phyloP scores from a whole-genome alignment of 1,140 invertebrate genomes.

The Bradysia coprophila region DNA sequence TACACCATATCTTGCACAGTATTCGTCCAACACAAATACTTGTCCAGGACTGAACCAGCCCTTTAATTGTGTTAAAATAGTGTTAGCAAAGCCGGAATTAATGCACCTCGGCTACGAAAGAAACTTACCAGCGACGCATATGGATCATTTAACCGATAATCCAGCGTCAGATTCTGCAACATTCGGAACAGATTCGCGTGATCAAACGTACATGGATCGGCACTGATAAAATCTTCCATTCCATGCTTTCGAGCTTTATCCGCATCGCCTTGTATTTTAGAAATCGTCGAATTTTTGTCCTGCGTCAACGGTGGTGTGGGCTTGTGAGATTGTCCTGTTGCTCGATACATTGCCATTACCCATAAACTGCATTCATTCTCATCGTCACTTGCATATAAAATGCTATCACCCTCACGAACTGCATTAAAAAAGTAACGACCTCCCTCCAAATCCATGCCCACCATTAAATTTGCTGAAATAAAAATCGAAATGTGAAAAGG shows the following conservation, averaged over 20 bases:
- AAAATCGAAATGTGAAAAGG: conserved; percentile 14
- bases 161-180: conserved; percentile 81
- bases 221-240: conserved; percentile 97
- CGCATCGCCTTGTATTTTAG: conserved; percentile 84
- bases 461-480: conserved; percentile 67
- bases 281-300: conserved; percentile 71
- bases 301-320: conserved; percentile 84
- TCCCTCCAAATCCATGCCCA: conserved; percentile 73
- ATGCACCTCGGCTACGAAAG: not conserved
- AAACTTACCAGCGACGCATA: conserved; percentile 81
- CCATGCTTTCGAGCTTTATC: conserved; percentile 95
- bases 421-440: conserved; percentile 95
- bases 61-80: conserved; percentile 34
- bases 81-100: not conserved
- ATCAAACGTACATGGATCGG: conserved; percentile 92
- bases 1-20: conserved; percentile 93
- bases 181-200: conserved; percentile 83
- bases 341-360: conserved; percentile 97
- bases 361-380: conserved; percentile 96
- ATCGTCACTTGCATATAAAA: conserved; percentile 93
- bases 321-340: conserved; percentile 97
- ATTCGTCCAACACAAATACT: conserved; percentile 96
- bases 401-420: conserved; percentile 93
- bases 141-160: conserved; percentile 90
- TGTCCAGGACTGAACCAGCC: conserved; percentile 99